Evolutionary conservation across 2,113 vertebrate species (phyloP).

Genomic region (Panthera leo): DNA sequence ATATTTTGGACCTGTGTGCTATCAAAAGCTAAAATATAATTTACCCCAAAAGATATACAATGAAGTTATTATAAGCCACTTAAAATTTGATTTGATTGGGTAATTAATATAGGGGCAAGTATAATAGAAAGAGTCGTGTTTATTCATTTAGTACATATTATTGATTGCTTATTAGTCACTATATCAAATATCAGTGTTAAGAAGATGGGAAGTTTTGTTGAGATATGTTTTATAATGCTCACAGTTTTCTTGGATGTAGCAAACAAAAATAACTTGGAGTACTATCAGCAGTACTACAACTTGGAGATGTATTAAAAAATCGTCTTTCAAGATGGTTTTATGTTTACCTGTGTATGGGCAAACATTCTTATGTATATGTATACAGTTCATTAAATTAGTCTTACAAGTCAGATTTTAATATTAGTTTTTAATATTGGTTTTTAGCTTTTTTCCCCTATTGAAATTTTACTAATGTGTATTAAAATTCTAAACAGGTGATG

Average conservation of each 20-base stretch:
- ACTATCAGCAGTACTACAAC: neutral
- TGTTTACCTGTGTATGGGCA: neutral
- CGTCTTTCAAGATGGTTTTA: neutral
- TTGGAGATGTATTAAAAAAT: neutral
- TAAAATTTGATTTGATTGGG: neutral
- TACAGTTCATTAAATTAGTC: neutral
- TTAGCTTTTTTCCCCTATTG: neutral
- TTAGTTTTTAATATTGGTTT: neutral
- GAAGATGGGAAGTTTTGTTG: neutral
- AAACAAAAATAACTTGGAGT: neutral
- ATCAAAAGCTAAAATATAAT: neutral
- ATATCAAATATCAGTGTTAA: neutral
- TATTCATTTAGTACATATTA: neutral
- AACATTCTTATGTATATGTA: neutral
- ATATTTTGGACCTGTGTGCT: neutral
- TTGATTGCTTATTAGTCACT: neutral
- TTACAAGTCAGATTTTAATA: neutral
- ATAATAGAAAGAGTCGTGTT: neutral
- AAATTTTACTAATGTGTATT: neutral
- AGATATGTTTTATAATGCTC: neutral
- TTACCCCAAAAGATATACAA: neutral
- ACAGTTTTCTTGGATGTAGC: neutral
- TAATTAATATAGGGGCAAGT: neutral
- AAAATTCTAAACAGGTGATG: neutral
- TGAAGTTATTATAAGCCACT: neutral